phyloP scores from a whole-genome alignment of 2,797 vertebrate genomes.

The Tokudaia muenninki region DNA sequence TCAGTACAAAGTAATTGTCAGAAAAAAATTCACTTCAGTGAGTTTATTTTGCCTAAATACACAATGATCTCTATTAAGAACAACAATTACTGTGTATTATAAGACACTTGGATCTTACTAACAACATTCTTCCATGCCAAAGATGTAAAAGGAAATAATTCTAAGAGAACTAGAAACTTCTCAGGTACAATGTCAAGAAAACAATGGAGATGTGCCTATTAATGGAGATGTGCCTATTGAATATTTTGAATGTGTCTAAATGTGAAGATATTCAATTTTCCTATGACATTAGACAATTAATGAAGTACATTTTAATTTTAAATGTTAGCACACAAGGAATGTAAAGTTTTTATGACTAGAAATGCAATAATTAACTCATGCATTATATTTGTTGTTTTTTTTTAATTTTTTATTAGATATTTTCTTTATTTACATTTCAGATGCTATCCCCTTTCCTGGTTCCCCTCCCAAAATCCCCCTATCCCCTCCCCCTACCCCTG shows the following conservation, averaged over 20 bases:
- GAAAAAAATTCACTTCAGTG: neutral
- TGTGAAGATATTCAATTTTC: neutral
- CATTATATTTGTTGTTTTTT: slow-evolving; percentile 52
- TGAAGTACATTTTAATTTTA: neutral
- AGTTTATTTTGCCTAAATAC: slow-evolving; percentile 27
- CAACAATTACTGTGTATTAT: neutral
- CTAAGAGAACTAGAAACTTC: neutral
- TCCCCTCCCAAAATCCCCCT: too few species aligned
- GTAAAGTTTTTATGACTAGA: neutral
- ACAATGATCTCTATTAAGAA: neutral
- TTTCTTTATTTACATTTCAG: too few species aligned
- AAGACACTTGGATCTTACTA: neutral
- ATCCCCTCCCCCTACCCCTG: too few species aligned
- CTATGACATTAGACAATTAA: neutral
- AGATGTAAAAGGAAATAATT: neutral
- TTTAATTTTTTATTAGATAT: neutral
- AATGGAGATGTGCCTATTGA: neutral
- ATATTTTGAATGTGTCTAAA: slow-evolving; percentile 15
- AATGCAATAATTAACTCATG: neutral
- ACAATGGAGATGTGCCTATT: neutral
- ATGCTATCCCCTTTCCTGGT: too few species aligned
- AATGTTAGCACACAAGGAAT: neutral
- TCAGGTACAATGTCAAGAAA: neutral
- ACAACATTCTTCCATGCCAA: neutral
- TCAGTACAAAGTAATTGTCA: neutral